Percentiles rank a stretch among this genome's conserved stretches.
These are phyloP conservation scores for Heterohyrax brucei DNA, from an alignment of 2,797 vertebrate species.

Conservation along the genomic window DNA sequence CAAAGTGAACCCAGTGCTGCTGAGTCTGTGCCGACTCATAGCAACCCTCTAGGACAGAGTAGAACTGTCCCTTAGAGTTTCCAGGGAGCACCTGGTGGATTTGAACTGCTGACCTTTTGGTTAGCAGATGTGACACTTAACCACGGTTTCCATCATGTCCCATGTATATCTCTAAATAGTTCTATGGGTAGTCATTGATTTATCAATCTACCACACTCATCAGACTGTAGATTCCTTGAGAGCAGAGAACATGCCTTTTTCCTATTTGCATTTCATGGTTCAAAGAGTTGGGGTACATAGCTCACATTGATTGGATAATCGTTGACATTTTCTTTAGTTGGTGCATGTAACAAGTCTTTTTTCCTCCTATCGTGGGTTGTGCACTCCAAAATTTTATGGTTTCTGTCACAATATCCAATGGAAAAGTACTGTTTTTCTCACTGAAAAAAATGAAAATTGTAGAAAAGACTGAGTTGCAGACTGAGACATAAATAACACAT, in stretches of 20 bases:
- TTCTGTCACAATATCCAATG: background rate
- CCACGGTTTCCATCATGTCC: no score
- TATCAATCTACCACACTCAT: background rate
- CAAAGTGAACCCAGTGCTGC: no score
- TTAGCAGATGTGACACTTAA: no score
- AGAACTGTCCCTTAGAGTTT: no score
- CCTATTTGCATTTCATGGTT: background rate
- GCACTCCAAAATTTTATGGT: background rate
- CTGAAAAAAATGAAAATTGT: conserved; percentile 25
- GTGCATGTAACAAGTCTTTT: background rate
- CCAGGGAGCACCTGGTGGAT: no score
- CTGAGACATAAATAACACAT: background rate
- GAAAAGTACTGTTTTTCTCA: conserved; percentile 28
- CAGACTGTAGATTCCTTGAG: background rate
- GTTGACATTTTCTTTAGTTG: background rate
- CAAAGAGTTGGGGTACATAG: background rate
- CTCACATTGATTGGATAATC: background rate
- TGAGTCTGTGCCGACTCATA: no score
- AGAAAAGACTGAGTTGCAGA: conserved; percentile 25
- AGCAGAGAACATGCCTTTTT: background rate
- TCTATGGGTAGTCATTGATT: background rate
- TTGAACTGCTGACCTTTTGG: no score
- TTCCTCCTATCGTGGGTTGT: background rate
- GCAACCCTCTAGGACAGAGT: no score
- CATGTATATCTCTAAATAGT: background rate